Conservation (phyloP, 2,797 vertebrate genomes). For the Buphagus erythrorhynchus region DNA sequence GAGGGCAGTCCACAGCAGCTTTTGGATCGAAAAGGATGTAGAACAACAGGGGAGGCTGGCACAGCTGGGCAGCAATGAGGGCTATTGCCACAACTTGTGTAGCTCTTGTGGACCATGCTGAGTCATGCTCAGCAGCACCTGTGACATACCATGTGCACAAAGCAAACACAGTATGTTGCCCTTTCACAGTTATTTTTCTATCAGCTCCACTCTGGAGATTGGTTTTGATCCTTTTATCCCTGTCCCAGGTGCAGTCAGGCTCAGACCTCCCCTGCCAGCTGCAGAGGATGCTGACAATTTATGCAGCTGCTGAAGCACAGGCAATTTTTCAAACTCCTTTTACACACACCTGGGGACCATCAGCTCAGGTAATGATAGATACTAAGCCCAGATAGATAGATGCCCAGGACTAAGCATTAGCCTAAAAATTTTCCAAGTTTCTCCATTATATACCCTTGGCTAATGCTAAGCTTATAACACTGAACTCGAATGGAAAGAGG, state of each 20-base stretch:
- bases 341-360: conserved; percentile 4
- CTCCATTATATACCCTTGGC: background rate
- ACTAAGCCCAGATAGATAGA: background rate
- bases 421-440: background rate
- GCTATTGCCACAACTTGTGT: background rate
- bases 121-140: background rate
- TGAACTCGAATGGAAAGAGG: background rate
- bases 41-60: background rate
- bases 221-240: conserved; percentile 23
- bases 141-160: background rate
- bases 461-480: background rate
- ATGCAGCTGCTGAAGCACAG: conserved; percentile 24
- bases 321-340: conserved; percentile 44
- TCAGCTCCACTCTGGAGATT: background rate
- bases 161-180: background rate
- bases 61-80: background rate
- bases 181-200: conserved; percentile 4
- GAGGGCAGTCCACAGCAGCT: background rate
- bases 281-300: conserved; percentile 3
- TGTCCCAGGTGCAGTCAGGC: background rate
- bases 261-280: background rate
- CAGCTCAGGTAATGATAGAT: conserved; percentile 5
- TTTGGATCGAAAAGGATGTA: background rate
- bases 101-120: background rate
- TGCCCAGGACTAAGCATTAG: background rate